A percentile compares a stretch with the other conserved stretches of the same genome.
Evolutionary conservation across 1,140 invertebrate species (phyloP).

Genomic region (Papilio xuthus): DNA sequence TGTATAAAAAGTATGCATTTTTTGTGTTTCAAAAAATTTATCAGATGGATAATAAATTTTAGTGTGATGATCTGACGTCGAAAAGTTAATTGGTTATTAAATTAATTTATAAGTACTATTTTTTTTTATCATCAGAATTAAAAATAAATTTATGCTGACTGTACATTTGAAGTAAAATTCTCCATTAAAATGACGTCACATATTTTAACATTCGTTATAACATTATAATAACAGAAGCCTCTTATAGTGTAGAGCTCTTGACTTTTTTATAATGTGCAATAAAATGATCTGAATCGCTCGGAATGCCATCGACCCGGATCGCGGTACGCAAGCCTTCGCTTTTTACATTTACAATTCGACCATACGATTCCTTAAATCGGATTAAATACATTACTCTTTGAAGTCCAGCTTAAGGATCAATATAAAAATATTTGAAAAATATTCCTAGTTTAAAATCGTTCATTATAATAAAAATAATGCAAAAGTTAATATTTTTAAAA

Average conservation of each 20-base stretch:
- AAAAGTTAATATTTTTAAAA: background rate
- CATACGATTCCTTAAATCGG: slow-evolving; percentile 53
- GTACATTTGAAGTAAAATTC: background rate
- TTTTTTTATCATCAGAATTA: background rate
- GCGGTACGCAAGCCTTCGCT: slow-evolving; percentile 44
- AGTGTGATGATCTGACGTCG: background rate
- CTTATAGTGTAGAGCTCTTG: slow-evolving; percentile 28
- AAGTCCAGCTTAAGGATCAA: background rate
- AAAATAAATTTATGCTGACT: background rate
- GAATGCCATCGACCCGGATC: slow-evolving; percentile 50
- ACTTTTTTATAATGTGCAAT: slow-evolving; percentile 58
- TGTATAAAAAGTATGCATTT: background rate
- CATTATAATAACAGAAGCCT: slow-evolving; percentile 13
- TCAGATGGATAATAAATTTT: background rate
- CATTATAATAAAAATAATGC: background rate
- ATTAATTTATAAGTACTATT: background rate
- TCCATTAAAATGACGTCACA: background rate
- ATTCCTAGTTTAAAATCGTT: background rate
- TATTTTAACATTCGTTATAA: background rate
- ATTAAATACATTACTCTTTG: slow-evolving; percentile 41
- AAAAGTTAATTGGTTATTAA: background rate
- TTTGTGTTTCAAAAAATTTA: background rate
- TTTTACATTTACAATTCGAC: slow-evolving; percentile 50
- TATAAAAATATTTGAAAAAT: background rate
- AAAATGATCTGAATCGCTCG: slow-evolving; percentile 55